Conservation (phyloP, 2,888 invertebrate genomes). For the Pyrocoelia pectoralis region DNA sequence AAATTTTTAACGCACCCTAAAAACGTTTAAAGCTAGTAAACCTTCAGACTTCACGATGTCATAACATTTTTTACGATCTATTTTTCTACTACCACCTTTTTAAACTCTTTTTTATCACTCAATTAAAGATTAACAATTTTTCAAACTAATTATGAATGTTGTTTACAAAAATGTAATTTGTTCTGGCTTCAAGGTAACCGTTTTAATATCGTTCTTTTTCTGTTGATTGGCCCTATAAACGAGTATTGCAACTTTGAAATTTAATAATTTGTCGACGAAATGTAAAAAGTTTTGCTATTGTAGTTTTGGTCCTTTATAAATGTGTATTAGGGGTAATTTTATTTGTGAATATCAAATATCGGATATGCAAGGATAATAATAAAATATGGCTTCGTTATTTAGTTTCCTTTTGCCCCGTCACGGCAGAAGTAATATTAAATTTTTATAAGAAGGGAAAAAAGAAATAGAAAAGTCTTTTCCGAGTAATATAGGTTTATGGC, state of each 20-base stretch:
- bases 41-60: background rate
- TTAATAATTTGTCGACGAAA: slow-evolving; percentile 2
- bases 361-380: slow-evolving; percentile 42
- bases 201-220: no score
- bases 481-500: slow-evolving; percentile 62
- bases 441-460: slow-evolving; percentile 61
- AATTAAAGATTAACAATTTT: background rate
- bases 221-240: no score
- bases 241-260: background rate
- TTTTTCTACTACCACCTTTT: background rate
- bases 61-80: slow-evolving; percentile 1
- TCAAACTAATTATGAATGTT: background rate
- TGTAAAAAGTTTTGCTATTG: slow-evolving; percentile 11
- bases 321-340: slow-evolving; percentile 22
- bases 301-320: slow-evolving; percentile 10
- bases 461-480: slow-evolving; percentile 61
- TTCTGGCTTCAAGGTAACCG: background rate
- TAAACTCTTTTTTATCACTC: background rate
- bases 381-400: slow-evolving; percentile 46
- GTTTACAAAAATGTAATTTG: background rate
- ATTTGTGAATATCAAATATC: slow-evolving; percentile 34
- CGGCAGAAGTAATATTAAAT: slow-evolving; percentile 60
- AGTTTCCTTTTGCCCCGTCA: slow-evolving; percentile 42
- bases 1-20: background rate
- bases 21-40: slow-evolving; percentile 1